Percentiles rank a stretch among this genome's conserved stretches.
Evolutionary conservation across 2,113 vertebrate genomes (phyloP).

Genomic region (Acrocephalus arundinaceus): DNA sequence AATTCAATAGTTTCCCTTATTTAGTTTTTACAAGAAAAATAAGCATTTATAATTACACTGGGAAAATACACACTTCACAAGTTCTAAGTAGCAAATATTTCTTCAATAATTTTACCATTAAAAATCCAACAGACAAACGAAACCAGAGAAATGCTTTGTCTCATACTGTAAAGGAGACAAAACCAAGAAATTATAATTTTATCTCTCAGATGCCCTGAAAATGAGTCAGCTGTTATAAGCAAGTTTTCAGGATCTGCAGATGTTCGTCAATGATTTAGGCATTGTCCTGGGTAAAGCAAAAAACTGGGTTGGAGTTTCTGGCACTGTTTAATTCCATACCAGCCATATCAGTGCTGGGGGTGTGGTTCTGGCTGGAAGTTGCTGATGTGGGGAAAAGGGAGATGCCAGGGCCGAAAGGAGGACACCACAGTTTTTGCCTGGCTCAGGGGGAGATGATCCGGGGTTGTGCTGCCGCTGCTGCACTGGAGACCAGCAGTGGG

Average conservation of each 20-base stretch:
- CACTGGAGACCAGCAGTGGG: accelerated
- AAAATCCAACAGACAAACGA: background rate
- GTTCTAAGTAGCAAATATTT: background rate
- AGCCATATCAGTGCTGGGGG: background rate
- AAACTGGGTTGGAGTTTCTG: background rate
- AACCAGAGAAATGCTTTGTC: background rate
- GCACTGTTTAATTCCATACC: background rate
- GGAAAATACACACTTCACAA: background rate
- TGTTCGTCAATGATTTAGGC: background rate
- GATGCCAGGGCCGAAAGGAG: background rate
- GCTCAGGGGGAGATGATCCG: accelerated
- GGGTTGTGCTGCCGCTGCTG: accelerated
- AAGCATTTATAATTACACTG: background rate
- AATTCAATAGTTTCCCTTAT: background rate
- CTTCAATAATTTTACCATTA: background rate
- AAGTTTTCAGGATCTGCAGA: background rate
- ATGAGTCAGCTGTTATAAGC: background rate
- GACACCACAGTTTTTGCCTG: background rate
- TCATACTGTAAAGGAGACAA: background rate
- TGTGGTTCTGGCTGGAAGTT: background rate
- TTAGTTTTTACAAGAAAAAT: background rate
- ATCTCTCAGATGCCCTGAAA: background rate
- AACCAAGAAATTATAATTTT: background rate
- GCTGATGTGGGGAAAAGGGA: background rate
- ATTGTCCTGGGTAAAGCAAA: background rate